These are phyloP conservation scores for Panthera uncia DNA, from an alignment of 2,113 vertebrate genomes.

Conservation along the genomic window DNA sequence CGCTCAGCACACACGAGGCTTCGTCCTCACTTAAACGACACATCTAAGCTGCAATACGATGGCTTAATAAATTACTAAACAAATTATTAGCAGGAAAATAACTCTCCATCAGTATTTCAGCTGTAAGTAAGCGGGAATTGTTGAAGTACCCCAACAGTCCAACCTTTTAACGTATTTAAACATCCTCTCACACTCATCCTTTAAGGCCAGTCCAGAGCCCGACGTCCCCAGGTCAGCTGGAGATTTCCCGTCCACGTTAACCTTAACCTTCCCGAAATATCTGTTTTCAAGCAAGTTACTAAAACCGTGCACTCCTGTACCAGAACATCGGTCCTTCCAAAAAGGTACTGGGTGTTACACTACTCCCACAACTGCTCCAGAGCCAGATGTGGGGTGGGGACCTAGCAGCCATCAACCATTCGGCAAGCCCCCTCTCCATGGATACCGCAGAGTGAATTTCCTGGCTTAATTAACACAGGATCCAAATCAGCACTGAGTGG, in stretches of 20 bases:
- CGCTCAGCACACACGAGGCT: not conserved
- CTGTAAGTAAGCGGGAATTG: not conserved
- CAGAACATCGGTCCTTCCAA: not conserved
- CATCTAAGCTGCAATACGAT: not conserved
- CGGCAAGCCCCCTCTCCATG: not conserved
- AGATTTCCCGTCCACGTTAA: not conserved
- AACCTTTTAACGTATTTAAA: not conserved
- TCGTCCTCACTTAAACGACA: not conserved
- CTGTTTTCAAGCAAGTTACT: not conserved
- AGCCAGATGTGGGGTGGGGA: rapidly evolving
- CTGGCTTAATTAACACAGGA: not conserved
- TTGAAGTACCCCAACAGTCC: not conserved
- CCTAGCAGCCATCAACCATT: rapidly evolving
- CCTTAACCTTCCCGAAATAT: not conserved
- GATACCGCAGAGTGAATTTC: not conserved
- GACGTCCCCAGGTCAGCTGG: not conserved
- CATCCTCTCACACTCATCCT: not conserved
- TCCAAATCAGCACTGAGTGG: not conserved
- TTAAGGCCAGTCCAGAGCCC: not conserved
- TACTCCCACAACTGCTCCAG: not conserved
- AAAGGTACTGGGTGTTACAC: not conserved
- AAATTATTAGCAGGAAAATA: not conserved
- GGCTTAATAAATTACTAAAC: not conserved
- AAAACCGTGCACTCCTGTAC: not conserved
- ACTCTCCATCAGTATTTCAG: not conserved